Evolutionary conservation across 1,140 invertebrate genomes (phyloP).

Genomic region (Drosophila sulfurigaster): DNA sequence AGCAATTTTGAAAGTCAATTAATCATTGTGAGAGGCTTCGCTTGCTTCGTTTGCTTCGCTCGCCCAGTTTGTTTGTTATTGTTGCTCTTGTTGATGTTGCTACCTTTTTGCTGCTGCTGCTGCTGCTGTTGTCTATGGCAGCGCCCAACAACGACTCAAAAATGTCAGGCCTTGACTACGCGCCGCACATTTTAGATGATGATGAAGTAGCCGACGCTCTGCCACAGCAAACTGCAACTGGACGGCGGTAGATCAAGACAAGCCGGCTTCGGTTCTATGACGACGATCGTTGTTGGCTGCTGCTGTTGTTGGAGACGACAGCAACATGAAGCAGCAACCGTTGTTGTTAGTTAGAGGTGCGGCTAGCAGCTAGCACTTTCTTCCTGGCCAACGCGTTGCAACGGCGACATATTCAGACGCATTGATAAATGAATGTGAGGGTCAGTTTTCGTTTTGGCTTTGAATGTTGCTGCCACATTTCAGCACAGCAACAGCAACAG

Average conservation of each 20-base stretch:
- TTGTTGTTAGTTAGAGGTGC: conserved; percentile 53
- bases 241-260: conserved; percentile 67
- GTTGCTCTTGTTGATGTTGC: conserved; percentile 55
- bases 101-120: conserved; percentile 55
- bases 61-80: conserved; percentile 54
- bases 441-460: conserved; percentile 59
- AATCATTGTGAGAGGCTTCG: conserved; percentile 71
- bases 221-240: conserved; percentile 4
- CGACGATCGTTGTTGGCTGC: conserved; percentile 10
- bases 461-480: conserved; percentile 7
- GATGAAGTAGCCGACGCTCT: conserved; percentile 67
- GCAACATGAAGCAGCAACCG: not conserved
- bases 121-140: conserved; percentile 24
- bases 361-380: conserved; percentile 60
- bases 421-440: conserved; percentile 81
- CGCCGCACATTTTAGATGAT: conserved; percentile 74
- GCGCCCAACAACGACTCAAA: conserved; percentile 59
- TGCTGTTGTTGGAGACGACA: not conserved
- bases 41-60: conserved; percentile 41
- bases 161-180: conserved; percentile 79
- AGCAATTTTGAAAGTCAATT: conserved; percentile 85
- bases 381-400: conserved; percentile 26
- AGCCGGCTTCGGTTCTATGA: conserved; percentile 39
- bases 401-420: conserved; percentile 53
- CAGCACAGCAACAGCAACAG: conserved; percentile 43